These are phyloP conservation scores for Emydura subglobosa DNA, from an alignment of 2,113 vertebrate species.

Conservation along the genomic window DNA sequence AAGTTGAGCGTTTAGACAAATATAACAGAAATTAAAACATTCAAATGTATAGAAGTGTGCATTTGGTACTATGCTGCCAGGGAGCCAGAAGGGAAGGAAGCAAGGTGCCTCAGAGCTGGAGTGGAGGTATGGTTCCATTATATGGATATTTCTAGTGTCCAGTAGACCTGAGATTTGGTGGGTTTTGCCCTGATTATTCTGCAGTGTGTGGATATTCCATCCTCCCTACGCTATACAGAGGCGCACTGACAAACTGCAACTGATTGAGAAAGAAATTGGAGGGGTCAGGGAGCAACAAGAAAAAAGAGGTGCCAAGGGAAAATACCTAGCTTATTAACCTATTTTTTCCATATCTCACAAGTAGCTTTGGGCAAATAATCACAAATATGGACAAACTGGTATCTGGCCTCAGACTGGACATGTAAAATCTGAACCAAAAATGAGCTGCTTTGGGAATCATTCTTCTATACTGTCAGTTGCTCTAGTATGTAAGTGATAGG, in stretches of 20 bases:
- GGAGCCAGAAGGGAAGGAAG: fast-evolving
- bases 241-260: neutral
- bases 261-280: neutral
- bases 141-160: neutral
- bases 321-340: neutral
- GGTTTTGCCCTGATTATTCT: neutral
- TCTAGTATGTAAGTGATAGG: neutral
- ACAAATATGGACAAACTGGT: neutral
- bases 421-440: neutral
- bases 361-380: neutral
- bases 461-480: neutral
- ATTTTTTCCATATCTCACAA: conserved; percentile 1
- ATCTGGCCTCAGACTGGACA: fast-evolving
- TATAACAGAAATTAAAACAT: neutral
- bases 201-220: neutral
- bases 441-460: neutral
- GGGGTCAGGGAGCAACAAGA: neutral
- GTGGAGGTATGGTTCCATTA: neutral
- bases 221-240: neutral
- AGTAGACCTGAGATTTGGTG: neutral
- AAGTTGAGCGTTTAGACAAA: neutral
- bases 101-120: fast-evolving
- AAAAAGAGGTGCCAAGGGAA: neutral
- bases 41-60: neutral
- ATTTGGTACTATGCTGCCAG: neutral